Conservation (phyloP, 2,797 vertebrate genomes). For the Tolypeutes matacus region DNA sequence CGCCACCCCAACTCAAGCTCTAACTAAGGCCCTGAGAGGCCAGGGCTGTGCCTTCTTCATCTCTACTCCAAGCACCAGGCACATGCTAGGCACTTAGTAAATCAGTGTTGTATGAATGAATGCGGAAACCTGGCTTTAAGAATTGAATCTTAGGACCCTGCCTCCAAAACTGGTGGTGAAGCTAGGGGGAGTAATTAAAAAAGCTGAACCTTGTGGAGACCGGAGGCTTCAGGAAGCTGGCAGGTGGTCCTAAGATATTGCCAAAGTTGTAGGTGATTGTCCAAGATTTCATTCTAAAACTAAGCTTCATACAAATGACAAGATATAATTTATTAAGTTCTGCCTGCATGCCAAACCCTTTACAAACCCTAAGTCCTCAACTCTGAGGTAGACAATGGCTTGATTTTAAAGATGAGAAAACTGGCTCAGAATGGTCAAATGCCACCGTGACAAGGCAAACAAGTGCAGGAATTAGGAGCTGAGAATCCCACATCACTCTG, state of each 20-base stretch:
- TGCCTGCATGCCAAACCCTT: neutral
- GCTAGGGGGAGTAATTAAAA: neutral
- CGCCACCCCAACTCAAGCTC: neutral
- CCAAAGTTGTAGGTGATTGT: neutral
- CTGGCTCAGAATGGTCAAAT: neutral
- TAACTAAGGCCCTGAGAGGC: neutral
- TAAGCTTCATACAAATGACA: neutral
- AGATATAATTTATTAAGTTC: neutral
- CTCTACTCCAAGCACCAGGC: neutral
- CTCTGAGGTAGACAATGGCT: neutral
- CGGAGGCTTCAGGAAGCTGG: neutral
- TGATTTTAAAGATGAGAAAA: constrained; percentile 37
- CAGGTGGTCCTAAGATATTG: neutral
- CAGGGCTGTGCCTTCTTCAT: neutral
- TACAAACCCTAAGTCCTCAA: neutral
- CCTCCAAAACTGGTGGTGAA: neutral
- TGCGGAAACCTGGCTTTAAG: neutral
- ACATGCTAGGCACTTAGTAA: neutral
- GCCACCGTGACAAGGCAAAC: neutral
- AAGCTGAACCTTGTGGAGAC: neutral
- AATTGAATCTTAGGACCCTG: neutral
- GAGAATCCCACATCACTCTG: neutral
- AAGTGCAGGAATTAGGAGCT: neutral
- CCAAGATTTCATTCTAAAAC: neutral
- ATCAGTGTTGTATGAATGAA: neutral